phyloP scores from a whole-genome alignment of 2,113 vertebrate species.

The Nothobranchius kuhntae region DNA sequence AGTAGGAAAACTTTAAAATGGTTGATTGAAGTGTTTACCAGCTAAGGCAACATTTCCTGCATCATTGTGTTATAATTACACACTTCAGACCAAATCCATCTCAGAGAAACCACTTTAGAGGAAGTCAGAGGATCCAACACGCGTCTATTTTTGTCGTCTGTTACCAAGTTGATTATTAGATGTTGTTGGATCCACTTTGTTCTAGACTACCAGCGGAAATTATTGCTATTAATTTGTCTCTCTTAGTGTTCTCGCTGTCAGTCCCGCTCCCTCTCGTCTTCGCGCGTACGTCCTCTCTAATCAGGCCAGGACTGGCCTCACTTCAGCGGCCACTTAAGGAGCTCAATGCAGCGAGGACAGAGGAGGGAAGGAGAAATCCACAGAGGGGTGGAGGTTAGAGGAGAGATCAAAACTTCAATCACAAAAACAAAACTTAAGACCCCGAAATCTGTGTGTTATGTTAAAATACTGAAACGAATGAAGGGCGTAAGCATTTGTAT shows the following conservation, averaged over 20 bases:
- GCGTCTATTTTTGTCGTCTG: neutral
- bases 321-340: slow-evolving; percentile 42
- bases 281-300: slow-evolving; percentile 45
- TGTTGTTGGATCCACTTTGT: slow-evolving; percentile 1
- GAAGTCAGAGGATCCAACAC: neutral
- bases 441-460: too few species aligned
- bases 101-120: neutral
- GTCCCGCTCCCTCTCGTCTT: slow-evolving; percentile 28
- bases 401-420: slow-evolving; percentile 37
- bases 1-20: too few species aligned
- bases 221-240: slow-evolving; percentile 29
- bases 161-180: neutral
- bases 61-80: too few species aligned
- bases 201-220: slow-evolving; percentile 18
- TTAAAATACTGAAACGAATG: too few species aligned
- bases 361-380: slow-evolving; percentile 1
- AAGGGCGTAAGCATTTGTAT: too few species aligned
- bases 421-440: neutral
- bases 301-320: slow-evolving; percentile 41
- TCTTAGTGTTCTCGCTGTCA: slow-evolving; percentile 12
- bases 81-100: too few species aligned
- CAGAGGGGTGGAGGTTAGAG: slow-evolving; percentile 26
- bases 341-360: slow-evolving; percentile 12
- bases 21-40: too few species aligned
- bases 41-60: too few species aligned